Conservation (phyloP, 2,888 invertebrate genomes). For the Bombylius discolor region DNA sequence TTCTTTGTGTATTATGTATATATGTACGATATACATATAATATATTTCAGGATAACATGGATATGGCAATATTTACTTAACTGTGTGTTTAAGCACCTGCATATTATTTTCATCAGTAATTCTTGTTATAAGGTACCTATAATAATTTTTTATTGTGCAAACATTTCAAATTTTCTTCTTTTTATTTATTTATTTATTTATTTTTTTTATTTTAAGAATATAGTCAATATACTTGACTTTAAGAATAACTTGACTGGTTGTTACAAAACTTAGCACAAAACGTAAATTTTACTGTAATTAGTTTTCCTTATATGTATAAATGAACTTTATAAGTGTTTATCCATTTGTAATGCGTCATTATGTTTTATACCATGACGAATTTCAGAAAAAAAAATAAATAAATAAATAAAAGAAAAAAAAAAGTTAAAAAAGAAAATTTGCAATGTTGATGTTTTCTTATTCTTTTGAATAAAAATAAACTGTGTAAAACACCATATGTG, state of each 20-base stretch:
- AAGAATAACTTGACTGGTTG: not conserved
- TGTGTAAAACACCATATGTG: too few relatives aligned
- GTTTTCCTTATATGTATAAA: not conserved
- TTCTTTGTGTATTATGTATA: too few relatives aligned
- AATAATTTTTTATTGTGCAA: not conserved
- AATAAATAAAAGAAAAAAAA: too few relatives aligned
- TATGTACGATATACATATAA: not conserved
- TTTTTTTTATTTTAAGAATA: too few relatives aligned
- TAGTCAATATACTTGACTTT: too few relatives aligned
- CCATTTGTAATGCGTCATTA: slow-evolving; percentile 7
- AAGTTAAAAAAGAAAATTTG: too few relatives aligned
- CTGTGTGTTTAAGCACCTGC: not conserved
- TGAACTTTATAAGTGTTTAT: not conserved
- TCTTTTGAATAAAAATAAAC: too few relatives aligned
- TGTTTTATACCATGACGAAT: slow-evolving; percentile 4
- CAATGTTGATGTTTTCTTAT: too few relatives aligned
- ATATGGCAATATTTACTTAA: not conserved
- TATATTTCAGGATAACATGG: not conserved
- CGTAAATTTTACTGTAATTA: not conserved
- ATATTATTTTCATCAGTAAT: not conserved
- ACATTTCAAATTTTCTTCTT: not conserved
- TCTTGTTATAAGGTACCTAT: not conserved
- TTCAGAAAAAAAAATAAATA: not conserved
- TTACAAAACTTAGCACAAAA: not conserved
- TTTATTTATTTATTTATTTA: too few relatives aligned